phyloP scores from a whole-genome alignment of 1,140 invertebrate species.

The Aphidius gifuensis region DNA sequence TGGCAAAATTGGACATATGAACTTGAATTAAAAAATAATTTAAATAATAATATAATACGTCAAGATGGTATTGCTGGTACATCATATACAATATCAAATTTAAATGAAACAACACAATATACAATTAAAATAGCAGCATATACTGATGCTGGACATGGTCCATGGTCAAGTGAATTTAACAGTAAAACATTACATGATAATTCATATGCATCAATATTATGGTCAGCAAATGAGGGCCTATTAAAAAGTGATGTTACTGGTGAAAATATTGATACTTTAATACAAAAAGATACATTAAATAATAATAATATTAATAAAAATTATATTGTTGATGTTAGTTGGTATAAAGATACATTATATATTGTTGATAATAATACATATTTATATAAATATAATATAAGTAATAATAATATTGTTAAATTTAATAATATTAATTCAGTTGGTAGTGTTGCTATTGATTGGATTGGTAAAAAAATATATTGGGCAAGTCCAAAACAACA shows the following conservation, averaged over 20 bases:
- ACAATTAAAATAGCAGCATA: conserved; percentile 74
- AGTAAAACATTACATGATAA: conserved; percentile 64
- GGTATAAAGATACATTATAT: conserved; percentile 68
- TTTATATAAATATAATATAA: conserved; percentile 70
- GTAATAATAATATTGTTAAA: conserved; percentile 58
- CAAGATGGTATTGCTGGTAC: conserved; percentile 62
- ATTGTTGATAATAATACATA: conserved; percentile 72
- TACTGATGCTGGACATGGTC: conserved; percentile 69
- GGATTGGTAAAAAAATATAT: conserved; percentile 83
- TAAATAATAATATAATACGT: conserved; percentile 52
- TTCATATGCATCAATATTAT: conserved; percentile 62
- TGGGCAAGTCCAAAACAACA: conserved; percentile 85
- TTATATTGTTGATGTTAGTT: conserved; percentile 65
- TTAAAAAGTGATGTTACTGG: conserved; percentile 73
- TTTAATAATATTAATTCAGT: conserved; percentile 65
- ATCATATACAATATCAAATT: conserved; percentile 62
- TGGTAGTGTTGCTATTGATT: conserved; percentile 79
- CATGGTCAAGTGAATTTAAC: conserved; percentile 74
- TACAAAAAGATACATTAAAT: conserved; percentile 59
- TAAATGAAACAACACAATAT: conserved; percentile 74
- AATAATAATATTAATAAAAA: conserved; percentile 53
- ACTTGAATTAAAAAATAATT: conserved; percentile 67
- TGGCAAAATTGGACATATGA: conserved; percentile 86
- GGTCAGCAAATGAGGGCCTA: conserved; percentile 69
- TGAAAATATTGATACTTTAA: conserved; percentile 64